Evolutionary conservation across 2,888 invertebrate species (phyloP), one percentile per base, ranked within the genome.

Genomic region (Dysmachus trigonus): DNA sequence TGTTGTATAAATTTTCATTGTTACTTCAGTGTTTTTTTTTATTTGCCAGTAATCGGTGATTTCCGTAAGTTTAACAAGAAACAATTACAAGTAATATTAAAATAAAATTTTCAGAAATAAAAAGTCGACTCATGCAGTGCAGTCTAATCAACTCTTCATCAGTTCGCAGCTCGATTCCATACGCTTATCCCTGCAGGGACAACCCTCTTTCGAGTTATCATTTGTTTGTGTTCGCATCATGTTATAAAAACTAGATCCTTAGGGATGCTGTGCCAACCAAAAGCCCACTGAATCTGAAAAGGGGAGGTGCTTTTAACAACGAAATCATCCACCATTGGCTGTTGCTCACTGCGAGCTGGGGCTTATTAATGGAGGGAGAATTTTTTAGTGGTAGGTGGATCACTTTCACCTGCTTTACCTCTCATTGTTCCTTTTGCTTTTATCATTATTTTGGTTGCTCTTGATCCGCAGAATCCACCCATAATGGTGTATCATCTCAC

Each of bases 331-430:
- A 83, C 72, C 72, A 85, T 85, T 85, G 85, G 85, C 76, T 85
- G 85, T 22, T 31, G 41, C 38, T 41, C 35, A 47, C 79, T 81
- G 4, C 33, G 33, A 53, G 72, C 53, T 22, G 35, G 41, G 38
- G 41, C 72, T 41, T 83, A 72, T 72, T 83, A 41, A 83, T 72
- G 22, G 41, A 53, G 47, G 35, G 47, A 76, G 74, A 22, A 85
- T 51, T 33, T 74, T 33, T 47, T 85, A 18, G 35, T 85, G 33
- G 85, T 85, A 86, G 87, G 87, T 86, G 87, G 87, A 88, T 87
- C 87, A 87, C 87, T 88, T 88, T 88, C 88, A 87, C 87, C 85
- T 88, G 85, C 76, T 33, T 30, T 51, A 10, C 22, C 22, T 53
- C 76, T 76, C 27, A 76, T 85, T 41, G 74, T 74, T 74, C 22